Conservation (phyloP, 2,888 invertebrate species). For the Platerodrilus igneus region DNA sequence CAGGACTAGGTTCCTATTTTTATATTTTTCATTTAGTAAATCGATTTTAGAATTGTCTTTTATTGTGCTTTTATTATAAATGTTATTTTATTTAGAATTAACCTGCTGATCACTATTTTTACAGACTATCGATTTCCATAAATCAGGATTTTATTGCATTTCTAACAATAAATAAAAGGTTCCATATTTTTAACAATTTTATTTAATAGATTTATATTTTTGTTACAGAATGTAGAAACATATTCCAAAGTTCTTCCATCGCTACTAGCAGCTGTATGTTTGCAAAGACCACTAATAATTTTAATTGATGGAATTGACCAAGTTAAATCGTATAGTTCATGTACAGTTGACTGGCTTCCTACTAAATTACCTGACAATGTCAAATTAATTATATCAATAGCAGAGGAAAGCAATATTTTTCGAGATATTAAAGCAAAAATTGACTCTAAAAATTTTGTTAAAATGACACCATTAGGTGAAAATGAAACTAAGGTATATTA, state of each 20-base stretch:
- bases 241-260: constrained; percentile 60
- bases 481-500: constrained; percentile 51
- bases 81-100: too few relatives aligned
- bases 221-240: constrained; percentile 63
- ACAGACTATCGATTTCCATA: too few relatives aligned
- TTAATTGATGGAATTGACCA: constrained; percentile 75
- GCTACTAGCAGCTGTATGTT: constrained; percentile 53
- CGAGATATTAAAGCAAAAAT: constrained; percentile 42
- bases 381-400: constrained; percentile 70
- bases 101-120: too few relatives aligned
- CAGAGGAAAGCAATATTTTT: constrained; percentile 53
- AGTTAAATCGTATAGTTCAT: constrained; percentile 53
- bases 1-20: too few relatives aligned
- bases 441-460: constrained; percentile 40
- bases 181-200: background rate
- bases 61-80: too few relatives aligned
- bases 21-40: too few relatives aligned
- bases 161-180: too few relatives aligned
- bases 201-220: background rate
- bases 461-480: constrained; percentile 52
- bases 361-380: constrained; percentile 66
- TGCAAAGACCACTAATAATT: constrained; percentile 61
- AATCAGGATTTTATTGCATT: too few relatives aligned
- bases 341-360: constrained; percentile 72
- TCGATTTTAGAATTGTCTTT: too few relatives aligned